These are phyloP conservation scores for Centropus bengalensis DNA, from an alignment of 2,113 vertebrate genomes.

Conservation along the genomic window DNA sequence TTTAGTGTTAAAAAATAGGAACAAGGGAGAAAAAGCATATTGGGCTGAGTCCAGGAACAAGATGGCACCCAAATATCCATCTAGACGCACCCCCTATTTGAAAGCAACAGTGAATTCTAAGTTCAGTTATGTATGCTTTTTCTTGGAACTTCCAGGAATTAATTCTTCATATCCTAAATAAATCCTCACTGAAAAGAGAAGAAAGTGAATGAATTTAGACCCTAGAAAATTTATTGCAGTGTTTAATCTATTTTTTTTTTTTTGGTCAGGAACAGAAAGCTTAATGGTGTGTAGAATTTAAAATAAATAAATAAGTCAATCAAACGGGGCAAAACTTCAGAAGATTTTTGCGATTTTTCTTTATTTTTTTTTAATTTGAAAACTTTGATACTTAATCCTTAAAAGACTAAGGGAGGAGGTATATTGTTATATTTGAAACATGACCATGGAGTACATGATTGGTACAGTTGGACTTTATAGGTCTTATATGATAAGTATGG, in stretches of 20 bases:
- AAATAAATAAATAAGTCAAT: not conserved
- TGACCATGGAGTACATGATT: not conserved
- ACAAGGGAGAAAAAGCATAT: not conserved
- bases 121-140: not conserved
- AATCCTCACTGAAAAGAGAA: not conserved
- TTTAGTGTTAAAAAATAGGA: not conserved
- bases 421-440: not conserved
- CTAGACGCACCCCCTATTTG: not conserved
- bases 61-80: not conserved
- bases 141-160: not conserved
- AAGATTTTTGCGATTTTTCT: not conserved
- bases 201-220: not conserved
- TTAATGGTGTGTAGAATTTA: not conserved
- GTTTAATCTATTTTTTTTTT: not conserved
- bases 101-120: not conserved
- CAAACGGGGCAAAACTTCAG: not conserved
- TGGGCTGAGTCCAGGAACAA: not conserved
- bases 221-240: not conserved
- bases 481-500: too few species aligned
- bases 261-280: not conserved
- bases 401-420: fast-evolving
- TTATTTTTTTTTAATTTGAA: not conserved
- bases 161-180: not conserved
- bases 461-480: too few species aligned
- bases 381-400: not conserved